These are phyloP conservation scores for Pantherophis alleghaniensis DNA, from an alignment of 2,797 vertebrate genomes.

Conservation along the genomic window DNA sequence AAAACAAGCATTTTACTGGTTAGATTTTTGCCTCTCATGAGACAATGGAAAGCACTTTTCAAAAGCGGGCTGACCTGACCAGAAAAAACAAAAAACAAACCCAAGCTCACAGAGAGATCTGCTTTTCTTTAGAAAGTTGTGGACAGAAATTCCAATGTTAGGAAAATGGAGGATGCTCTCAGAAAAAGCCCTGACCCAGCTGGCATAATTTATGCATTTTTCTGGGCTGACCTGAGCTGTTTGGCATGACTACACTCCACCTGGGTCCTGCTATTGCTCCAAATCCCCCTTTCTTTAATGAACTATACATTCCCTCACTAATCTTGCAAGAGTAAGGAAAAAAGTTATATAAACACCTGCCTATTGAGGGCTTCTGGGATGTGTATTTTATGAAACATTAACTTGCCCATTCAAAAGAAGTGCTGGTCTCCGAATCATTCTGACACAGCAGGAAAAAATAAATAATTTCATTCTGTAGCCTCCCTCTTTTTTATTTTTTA, in stretches of 20 bases:
- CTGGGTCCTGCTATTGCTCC: neutral
- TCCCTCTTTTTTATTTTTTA: slow-evolving; percentile 29
- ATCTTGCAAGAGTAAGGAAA: slow-evolving; percentile 1
- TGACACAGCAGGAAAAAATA: slow-evolving; percentile 39
- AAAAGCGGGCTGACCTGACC: neutral
- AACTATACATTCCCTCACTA: slow-evolving; percentile 42
- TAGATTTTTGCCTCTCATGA: neutral
- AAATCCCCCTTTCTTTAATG: slow-evolving; percentile 4
- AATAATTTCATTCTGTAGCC: slow-evolving; percentile 49
- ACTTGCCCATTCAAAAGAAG: slow-evolving; percentile 44
- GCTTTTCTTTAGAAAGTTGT: neutral
- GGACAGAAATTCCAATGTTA: neutral
- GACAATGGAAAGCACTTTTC: neutral
- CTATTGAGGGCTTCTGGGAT: slow-evolving; percentile 35
- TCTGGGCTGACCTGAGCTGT: neutral
- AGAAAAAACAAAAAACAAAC: neutral
- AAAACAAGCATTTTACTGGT: neutral
- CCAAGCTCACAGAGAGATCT: neutral
- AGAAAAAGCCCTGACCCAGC: neutral
- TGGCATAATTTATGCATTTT: accelerated
- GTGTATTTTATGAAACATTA: slow-evolving; percentile 58
- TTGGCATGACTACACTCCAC: slow-evolving; percentile 8
- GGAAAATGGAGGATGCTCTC: no score
- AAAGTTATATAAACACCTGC: slow-evolving; percentile 36
- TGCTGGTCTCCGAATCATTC: slow-evolving; percentile 36